Evolutionary conservation across 2,888 invertebrate species (phyloP), one percentile per base, ranked within the genome.

Genomic region (Lumbricus terrestris): DNA sequence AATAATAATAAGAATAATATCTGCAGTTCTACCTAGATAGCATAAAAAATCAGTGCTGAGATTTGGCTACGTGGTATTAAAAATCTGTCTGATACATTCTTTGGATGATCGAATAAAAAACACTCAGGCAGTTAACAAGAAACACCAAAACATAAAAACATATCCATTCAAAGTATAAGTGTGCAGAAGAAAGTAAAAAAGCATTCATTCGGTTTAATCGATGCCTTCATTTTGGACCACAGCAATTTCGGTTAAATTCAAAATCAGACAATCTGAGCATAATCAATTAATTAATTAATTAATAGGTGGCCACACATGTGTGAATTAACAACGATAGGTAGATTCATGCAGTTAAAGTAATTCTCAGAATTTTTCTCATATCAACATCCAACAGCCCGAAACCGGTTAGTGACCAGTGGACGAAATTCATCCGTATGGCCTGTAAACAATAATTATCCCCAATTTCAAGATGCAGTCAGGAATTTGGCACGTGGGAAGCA

Each of bases 91-190:
- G 69, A 69, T 69, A 69, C n/a, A 69, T n/a, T 69, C 69, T 11
- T n/a, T 69, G 69, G n/a, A 69, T 11, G 69, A 69, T 29, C 69
- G 29, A 69, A 69, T 29, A 69, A 69, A n/a, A 69, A n/a, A 69
- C 69, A 69, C n/a, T n/a, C 69, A 69, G 69, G 69, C 69, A 69
- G 69, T 69, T 69, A 69, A 69, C 69, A 69, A 69, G 69, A 69
- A 69, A 69, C 29, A 69, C 29, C 69, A 69, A 69, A 69, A 69
- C n/a, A 8, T 69, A 69, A n/a, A n/a, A 69, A 69, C 69, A 69
- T 69, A 69, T 69, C 69, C 69, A 69, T 69, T 69, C 69, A 69
- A 69, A 69, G 69, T 69, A n/a, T n/a, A 69, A 69, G 29, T 69
- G 69, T 69, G 69, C 69, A n/a, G 69, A 69, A n/a, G 69, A 69